Evolutionary conservation across 2,888 invertebrate genomes (phyloP).

Genomic region (Drosophila koepferae): DNA sequence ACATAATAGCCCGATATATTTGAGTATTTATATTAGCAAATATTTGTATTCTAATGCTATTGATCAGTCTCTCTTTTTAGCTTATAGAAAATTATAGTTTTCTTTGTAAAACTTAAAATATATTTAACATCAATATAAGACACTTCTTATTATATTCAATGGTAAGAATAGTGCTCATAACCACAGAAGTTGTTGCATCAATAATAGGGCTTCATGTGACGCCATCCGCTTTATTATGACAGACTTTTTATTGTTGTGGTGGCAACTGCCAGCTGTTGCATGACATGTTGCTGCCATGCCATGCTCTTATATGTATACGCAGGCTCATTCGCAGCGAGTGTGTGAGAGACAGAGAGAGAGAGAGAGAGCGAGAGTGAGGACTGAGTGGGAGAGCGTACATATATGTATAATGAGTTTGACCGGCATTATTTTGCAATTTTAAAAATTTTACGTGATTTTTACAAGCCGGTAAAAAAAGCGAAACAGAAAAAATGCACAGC

Average conservation of each 20-base stretch:
- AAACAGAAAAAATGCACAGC: slow-evolving; percentile 33
- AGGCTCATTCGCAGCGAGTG: slow-evolving; percentile 1
- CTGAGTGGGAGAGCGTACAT: slow-evolving; percentile 10
- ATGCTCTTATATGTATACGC: background rate
- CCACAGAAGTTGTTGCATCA: background rate
- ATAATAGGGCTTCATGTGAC: slow-evolving; percentile 5
- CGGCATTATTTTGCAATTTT: slow-evolving; percentile 77
- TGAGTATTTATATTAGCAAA: too few relatives aligned
- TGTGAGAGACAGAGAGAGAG: background rate
- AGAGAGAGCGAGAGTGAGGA: background rate
- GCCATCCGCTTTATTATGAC: slow-evolving; percentile 9
- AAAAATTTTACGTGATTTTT: slow-evolving; percentile 72
- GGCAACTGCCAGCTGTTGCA: slow-evolving; percentile 63
- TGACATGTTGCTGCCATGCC: slow-evolving; percentile 34
- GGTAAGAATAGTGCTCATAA: background rate
- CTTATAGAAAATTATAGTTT: background rate
- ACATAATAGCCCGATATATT: too few relatives aligned
- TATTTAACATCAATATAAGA: too few relatives aligned
- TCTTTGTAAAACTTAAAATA: background rate
- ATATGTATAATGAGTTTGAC: slow-evolving; percentile 74
- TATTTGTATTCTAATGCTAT: too few relatives aligned
- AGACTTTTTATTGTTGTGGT: slow-evolving; percentile 26
- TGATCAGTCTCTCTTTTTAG: too few relatives aligned
- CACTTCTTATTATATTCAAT: background rate
- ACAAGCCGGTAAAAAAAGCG: slow-evolving; percentile 56